A percentile compares a stretch with the other conserved stretches of the same genome.
These are phyloP conservation scores for Amphilophus citrinellus DNA, from an alignment of 2,113 vertebrate species.

Conservation along the genomic window DNA sequence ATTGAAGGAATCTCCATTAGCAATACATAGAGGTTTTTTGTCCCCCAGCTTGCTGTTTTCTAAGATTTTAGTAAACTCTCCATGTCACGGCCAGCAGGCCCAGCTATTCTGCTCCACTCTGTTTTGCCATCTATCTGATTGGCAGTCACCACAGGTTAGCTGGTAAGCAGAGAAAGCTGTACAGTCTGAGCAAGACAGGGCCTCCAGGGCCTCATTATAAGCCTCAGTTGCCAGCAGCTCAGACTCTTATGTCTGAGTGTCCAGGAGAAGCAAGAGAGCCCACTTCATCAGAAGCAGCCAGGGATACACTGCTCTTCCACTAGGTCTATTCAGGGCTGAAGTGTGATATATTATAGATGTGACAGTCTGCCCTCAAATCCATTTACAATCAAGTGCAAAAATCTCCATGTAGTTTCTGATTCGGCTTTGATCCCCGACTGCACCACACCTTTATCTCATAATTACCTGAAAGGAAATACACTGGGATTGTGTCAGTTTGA, in stretches of 20 bases:
- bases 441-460: conserved; percentile 67
- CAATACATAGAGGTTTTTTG: conserved; percentile 31
- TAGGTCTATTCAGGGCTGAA: conserved; percentile 36
- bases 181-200: conserved; percentile 36
- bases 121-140: conserved; percentile 42
- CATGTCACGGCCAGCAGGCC: conserved; percentile 6
- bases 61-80: conserved; percentile 13
- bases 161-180: conserved; percentile 44
- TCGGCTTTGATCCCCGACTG: conserved; percentile 59
- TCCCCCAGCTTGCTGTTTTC: conserved; percentile 16
- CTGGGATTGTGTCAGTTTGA: conserved; percentile 59
- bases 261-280: conserved; percentile 57
- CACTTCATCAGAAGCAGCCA: conserved; percentile 52
- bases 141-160: conserved; percentile 43
- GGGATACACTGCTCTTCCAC: conserved; percentile 46
- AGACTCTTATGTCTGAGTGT: conserved; percentile 56
- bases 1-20: conserved; percentile 44
- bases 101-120: conserved; percentile 6
- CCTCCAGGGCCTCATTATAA: conserved; percentile 64
- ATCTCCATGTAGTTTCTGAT: conserved; percentile 54
- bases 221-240: conserved; percentile 56
- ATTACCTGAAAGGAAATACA: conserved; percentile 66
- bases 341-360: conserved; percentile 32
- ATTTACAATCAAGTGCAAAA: conserved; percentile 63
- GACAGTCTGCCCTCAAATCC: conserved; percentile 60